These are phyloP conservation scores for Microcebus jonahi DNA, from an alignment of 2,113 vertebrate genomes.

Conservation along the genomic window DNA sequence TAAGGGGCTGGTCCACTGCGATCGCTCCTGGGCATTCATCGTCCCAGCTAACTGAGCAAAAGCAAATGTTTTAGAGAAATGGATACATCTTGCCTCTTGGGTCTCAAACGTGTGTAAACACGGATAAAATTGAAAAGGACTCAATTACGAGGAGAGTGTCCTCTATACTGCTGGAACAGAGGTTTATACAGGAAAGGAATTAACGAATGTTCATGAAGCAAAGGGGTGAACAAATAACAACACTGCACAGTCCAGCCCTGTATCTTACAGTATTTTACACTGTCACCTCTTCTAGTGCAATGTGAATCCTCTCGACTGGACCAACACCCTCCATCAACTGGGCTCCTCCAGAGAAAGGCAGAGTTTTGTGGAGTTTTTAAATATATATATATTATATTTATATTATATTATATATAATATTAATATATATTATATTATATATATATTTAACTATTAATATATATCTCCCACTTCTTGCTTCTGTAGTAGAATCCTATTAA, in stretches of 20 bases:
- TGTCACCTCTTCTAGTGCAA: neutral
- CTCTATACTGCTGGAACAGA: neutral
- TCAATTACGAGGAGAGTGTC: neutral
- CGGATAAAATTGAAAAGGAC: no score
- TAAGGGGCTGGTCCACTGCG: neutral
- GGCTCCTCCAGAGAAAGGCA: neutral
- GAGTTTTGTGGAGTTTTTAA: accelerated
- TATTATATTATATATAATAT: neutral
- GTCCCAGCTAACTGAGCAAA: neutral
- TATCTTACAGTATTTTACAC: neutral
- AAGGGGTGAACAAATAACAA: neutral
- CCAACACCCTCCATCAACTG: neutral
- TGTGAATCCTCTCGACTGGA: neutral
- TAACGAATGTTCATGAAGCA: neutral
- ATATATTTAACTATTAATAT: neutral
- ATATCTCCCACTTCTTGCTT: neutral
- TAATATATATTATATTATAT: no score
- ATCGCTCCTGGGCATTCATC: neutral
- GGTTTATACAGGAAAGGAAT: neutral
- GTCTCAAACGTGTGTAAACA: neutral
- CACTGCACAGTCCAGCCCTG: neutral
- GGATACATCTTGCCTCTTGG: neutral
- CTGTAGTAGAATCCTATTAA: neutral
- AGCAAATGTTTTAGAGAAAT: neutral
- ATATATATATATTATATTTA: no score